Evolutionary conservation across 1,140 invertebrate species (phyloP).

Genomic region (Adoxophyes honmai): DNA sequence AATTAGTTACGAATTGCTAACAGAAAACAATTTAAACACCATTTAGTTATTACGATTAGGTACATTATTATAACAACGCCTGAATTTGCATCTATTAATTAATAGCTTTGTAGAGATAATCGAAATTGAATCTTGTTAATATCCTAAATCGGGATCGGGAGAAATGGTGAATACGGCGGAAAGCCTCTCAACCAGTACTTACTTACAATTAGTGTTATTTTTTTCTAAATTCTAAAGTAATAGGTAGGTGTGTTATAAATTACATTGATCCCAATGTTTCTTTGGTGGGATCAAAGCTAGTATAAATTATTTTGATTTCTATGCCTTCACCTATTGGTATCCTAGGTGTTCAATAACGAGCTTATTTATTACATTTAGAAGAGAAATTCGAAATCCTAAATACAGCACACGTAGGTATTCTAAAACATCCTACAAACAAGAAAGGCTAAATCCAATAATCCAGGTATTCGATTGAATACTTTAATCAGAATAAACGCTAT

Average conservation of each 20-base stretch:
- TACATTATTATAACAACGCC: not conserved
- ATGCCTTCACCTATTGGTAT: no score
- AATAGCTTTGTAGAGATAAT: not conserved
- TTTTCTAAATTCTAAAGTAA: not conserved
- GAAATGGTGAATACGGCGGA: not conserved
- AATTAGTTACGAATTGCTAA: not conserved
- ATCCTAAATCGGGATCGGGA: not conserved
- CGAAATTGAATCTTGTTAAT: not conserved
- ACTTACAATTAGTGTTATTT: not conserved
- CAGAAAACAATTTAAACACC: not conserved
- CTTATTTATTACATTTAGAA: no score
- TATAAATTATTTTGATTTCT: no score
- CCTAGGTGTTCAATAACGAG: no score
- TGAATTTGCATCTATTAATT: not conserved
- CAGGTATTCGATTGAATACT: not conserved
- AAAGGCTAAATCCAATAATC: not conserved
- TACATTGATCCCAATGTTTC: no score
- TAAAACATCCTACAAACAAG: not conserved
- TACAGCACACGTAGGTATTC: no score
- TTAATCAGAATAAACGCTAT: not conserved
- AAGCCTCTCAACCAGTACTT: not conserved
- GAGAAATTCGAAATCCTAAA: no score
- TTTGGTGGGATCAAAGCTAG: no score
- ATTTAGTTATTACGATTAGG: no score
- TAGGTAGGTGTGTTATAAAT: no score